Evolutionary conservation across 2,888 invertebrate genomes (phyloP).

Genomic region (Abscondita cerata): DNA sequence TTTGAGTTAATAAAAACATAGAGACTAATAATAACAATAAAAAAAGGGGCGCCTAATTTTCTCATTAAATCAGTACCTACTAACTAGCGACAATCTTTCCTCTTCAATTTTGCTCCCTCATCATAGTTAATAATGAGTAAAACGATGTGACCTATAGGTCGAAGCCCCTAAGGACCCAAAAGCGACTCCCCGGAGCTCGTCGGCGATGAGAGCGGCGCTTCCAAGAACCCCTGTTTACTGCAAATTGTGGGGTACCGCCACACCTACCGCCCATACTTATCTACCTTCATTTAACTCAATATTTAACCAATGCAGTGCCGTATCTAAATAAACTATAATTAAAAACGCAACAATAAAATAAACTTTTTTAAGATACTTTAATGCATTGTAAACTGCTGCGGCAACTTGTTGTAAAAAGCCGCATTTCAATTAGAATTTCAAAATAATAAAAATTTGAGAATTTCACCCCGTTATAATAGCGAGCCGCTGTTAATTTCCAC

Average conservation of each 20-base stretch:
- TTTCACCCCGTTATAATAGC: slow-evolving; percentile 15
- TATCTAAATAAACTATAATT: slow-evolving; percentile 6
- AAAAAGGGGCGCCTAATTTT: slow-evolving; percentile 13
- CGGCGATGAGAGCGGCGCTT: slow-evolving; percentile 39
- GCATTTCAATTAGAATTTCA: background rate
- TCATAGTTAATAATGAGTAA: slow-evolving; percentile 25
- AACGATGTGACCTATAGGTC: slow-evolving; percentile 26
- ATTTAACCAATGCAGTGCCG: slow-evolving; percentile 40
- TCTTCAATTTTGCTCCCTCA: slow-evolving; percentile 25
- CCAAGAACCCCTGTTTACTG: slow-evolving; percentile 47
- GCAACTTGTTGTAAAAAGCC: too few species aligned
- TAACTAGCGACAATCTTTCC: slow-evolving; percentile 18
- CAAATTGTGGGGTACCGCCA: slow-evolving; percentile 47
- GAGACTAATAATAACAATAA: background rate
- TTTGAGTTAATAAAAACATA: slow-evolving; percentile 7
- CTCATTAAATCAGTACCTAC: slow-evolving; percentile 19
- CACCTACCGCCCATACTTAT: slow-evolving; percentile 46
- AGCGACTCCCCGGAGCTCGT: slow-evolving; percentile 38
- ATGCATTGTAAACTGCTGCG: too few species aligned
- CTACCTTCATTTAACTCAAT: slow-evolving; percentile 40
- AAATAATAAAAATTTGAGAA: slow-evolving; percentile 5
- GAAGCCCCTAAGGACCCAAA: slow-evolving; percentile 27
- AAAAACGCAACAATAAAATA: too few species aligned
- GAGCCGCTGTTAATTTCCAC: slow-evolving; percentile 26
- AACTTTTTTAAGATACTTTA: too few species aligned